Evolutionary conservation across 2,797 vertebrate genomes (phyloP), one percentile per base, ranked within the genome.

Genomic region (Aselliscus stoliczkanus): DNA sequence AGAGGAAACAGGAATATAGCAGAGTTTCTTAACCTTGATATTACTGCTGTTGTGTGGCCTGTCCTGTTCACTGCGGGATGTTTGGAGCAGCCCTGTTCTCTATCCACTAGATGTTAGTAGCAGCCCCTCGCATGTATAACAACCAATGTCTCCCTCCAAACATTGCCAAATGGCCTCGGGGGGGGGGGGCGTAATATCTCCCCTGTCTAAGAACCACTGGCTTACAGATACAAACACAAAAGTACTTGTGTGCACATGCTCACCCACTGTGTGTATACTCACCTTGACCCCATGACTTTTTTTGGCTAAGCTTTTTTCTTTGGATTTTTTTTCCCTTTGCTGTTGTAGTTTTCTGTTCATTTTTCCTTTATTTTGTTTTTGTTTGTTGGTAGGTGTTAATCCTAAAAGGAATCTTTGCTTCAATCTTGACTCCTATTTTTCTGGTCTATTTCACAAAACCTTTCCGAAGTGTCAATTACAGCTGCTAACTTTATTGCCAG

Each of bases 331-430:
- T 65, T 15, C 17, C 13, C 9, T 64, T 65, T 86, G 21, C 20
- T 87, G 1, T 70, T 60, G 13, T 84, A 77, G 7, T 42, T 17
- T 75, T 75, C 79, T 70, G 10, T 29, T 64, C 34, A 0, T 44
- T 79, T 64, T 84, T 42, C 20, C 6, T 90, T 64, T 21, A 0
- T 88, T 72, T 77, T 60, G 39, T 58, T 62, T 65, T 73, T 52
- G 13, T 91, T 44, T 10, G 31, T 86, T 86, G 29, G 44, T 58
- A 90, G 83, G 27, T 56, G 90, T 97, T 72, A 76, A 92, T 90
- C 64, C 29, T 31, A 91, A 42, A 6, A 60, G 13, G 73, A 93
- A 52, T 42, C 47, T 94, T 67, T 75, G 9, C 34, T 69, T 95
- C 14, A 13, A 25, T 88, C 11, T 50, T 85, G 58, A 18, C n/a